A percentile compares a stretch with the other conserved stretches of the same genome.
Conservation (phyloP, 2,888 invertebrate genomes). For the Pemphredon lugubris region DNA sequence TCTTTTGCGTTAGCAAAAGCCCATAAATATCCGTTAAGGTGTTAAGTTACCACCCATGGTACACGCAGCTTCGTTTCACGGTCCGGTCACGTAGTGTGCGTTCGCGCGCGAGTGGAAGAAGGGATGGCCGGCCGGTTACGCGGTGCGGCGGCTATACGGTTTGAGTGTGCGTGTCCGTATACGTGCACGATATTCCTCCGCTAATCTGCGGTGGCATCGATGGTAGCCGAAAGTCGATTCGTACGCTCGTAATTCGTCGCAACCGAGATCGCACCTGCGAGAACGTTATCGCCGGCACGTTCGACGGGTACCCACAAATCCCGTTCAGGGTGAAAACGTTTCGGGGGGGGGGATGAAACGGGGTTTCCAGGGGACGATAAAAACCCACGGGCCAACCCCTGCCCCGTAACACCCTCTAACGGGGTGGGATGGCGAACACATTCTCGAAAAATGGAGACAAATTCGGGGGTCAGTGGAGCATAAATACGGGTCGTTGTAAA, state of each 20-base stretch:
- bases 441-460: constrained; percentile 18
- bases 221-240: constrained; percentile 61
- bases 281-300: constrained; percentile 33
- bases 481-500: neutral
- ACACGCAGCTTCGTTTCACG: constrained; percentile 47
- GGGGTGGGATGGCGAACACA: constrained; percentile 22
- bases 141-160: neutral
- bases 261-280: constrained; percentile 37
- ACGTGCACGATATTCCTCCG: constrained; percentile 38
- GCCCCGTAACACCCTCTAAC: constrained; percentile 34
- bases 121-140: neutral
- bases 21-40: constrained; percentile 66
- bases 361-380: constrained; percentile 33
- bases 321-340: constrained; percentile 11
- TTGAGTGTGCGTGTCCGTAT: constrained; percentile 17
- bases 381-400: constrained; percentile 31
- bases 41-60: constrained; percentile 65
- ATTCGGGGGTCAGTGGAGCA: constrained; percentile 19
- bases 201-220: constrained; percentile 62
- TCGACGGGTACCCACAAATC: constrained; percentile 23
- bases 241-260: constrained; percentile 55
- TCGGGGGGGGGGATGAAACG: constrained; percentile 6
- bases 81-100: neutral
- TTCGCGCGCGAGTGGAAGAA: constrained; percentile 3
- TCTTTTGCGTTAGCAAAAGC: constrained; percentile 61